phyloP scores from a whole-genome alignment of 2,113 vertebrate species.

The Tachycineta bicolor region DNA sequence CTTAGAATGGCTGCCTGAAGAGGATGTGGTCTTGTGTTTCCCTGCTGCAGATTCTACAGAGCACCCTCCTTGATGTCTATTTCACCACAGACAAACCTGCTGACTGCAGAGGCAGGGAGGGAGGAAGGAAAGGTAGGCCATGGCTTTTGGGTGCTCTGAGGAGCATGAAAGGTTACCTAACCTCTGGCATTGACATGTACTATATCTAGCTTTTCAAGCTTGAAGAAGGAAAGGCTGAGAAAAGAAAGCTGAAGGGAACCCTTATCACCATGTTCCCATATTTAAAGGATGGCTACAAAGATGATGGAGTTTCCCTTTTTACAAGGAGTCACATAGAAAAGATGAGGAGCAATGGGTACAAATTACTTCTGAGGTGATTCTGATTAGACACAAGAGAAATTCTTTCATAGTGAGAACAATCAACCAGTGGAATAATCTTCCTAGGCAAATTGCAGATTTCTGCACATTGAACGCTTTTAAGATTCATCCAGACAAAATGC shows the following conservation, averaged over 20 bases:
- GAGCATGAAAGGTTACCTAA: neutral
- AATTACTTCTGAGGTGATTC: neutral
- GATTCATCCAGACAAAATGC: neutral
- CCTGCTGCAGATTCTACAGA: neutral
- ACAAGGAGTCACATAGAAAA: neutral
- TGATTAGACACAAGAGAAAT: accelerated
- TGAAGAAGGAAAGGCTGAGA: neutral
- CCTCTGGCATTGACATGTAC: accelerated
- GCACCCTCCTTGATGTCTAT: neutral
- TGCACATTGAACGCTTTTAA: neutral
- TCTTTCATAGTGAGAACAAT: neutral
- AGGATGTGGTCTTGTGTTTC: accelerated
- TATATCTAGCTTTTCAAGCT: neutral
- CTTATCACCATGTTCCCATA: neutral
- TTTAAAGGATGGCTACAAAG: neutral
- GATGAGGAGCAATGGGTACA: neutral
- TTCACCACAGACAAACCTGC: accelerated
- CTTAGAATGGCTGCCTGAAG: accelerated
- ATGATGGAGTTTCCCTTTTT: neutral
- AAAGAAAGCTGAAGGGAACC: neutral
- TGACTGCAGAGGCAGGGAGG: neutral
- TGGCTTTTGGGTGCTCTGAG: accelerated
- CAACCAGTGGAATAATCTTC: neutral
- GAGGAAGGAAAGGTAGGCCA: neutral
- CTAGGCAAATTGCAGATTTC: neutral